Evolutionary conservation across 2,797 vertebrate species (phyloP), one percentile per base, ranked within the genome.

Genomic region (Aulostomus chinensis): DNA sequence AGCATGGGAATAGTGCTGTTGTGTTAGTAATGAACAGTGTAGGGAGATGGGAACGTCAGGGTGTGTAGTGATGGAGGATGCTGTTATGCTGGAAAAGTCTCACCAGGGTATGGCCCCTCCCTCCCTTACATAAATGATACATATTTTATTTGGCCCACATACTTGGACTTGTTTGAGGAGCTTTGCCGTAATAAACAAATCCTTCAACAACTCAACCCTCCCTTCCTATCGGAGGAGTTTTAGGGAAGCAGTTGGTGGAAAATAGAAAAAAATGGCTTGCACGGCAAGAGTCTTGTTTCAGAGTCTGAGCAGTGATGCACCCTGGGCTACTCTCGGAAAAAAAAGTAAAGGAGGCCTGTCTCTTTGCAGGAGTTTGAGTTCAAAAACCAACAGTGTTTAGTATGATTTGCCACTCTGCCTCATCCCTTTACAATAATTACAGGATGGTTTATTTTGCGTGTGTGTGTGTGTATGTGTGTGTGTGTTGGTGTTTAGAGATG

Each of bases 101-200:
- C 81, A 32, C 51, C 28, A 33, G 70, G 69, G 78, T 20, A 71
- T 31, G 17, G 37, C 49, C 58, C 51, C 45, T 35, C 55, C 60
- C 66, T 70, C 55, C 71, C 48, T 66, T 69, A 62, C 66, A 71
- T 80, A 83, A 84, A n/a, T 79, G 65, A 76, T 62, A 68, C 64
- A 43, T 42, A 65, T 72, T 82, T 74, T 83, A 72, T 86, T 79
- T 72, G 52, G 60, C 46, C 30, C 38, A 36, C 76, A 76, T 65
- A 64, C 35, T 46, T 66, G 54, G 69, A 35, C 56, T 84, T 74
- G 60, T 78, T 59, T 78, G 67, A 85, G 77, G 61, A 76, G 62
- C 64, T 49, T 81, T 22, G 30, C 21, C 71, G 77, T 53, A 68
- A 80, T 68, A 84, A 87, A 80, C 79, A 80, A 64, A 79, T 63